Evolutionary conservation across 2,797 vertebrate genomes (phyloP).

Genomic region (Sebastes steindachneri): DNA sequence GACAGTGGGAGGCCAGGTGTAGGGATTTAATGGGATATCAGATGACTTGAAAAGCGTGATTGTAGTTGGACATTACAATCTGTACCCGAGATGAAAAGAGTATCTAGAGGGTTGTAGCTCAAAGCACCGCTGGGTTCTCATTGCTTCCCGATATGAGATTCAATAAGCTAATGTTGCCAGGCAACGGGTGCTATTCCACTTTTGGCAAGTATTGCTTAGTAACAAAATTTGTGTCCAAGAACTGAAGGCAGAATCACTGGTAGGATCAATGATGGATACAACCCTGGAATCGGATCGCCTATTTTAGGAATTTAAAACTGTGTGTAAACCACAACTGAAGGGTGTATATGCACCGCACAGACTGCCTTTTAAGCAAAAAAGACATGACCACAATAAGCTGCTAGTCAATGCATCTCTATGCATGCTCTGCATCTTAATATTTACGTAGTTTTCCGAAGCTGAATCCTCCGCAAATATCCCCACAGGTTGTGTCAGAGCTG

Average conservation of each 20-base stretch:
- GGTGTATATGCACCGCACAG: background rate
- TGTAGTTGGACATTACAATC: conserved; percentile 48
- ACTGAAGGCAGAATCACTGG: conserved; percentile 46
- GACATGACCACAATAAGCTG: background rate
- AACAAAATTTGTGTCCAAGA: conserved; percentile 69
- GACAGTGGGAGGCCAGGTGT: background rate
- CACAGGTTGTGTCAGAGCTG: conserved; percentile 42
- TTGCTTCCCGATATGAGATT: conserved; percentile 65
- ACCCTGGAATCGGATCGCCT: conserved; percentile 12
- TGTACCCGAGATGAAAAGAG: conserved; percentile 38
- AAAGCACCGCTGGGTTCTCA: conserved; percentile 54
- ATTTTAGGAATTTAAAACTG: conserved; percentile 26
- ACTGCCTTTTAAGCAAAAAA: background rate
- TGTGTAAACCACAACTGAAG: background rate
- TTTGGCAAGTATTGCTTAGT: conserved; percentile 75
- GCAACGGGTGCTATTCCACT: conserved; percentile 74
- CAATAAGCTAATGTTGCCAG: conserved; percentile 76
- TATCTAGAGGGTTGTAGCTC: conserved; percentile 60
- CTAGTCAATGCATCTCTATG: background rate
- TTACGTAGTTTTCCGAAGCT: conserved; percentile 1
- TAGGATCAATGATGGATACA: conserved; percentile 28
- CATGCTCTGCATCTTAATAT: background rate
- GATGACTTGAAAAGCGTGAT: conserved; percentile 30
- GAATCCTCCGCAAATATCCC: conserved; percentile 39
- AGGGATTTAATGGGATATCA: conserved; percentile 4